A percentile compares a stretch with the other conserved stretches of the same genome.
Evolutionary conservation across 2,797 vertebrate genomes (phyloP).

Genomic region (Sternarchorhynchus goeldii): DNA sequence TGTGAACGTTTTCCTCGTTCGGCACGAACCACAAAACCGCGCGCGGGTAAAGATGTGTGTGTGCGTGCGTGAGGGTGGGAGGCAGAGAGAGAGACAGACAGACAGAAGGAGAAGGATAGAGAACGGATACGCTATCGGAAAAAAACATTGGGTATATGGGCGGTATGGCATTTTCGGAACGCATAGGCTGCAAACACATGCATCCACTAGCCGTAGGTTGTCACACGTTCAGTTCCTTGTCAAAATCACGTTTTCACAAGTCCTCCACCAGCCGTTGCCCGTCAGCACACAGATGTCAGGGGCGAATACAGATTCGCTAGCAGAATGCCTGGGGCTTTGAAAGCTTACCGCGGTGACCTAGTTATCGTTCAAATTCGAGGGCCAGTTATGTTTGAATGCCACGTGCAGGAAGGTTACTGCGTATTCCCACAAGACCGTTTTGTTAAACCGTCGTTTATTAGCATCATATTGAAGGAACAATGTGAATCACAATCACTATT

Average conservation of each 20-base stretch:
- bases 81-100: background rate
- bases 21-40: background rate
- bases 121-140: no score
- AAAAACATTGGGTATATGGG: no score
- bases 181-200: background rate
- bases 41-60: background rate
- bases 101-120: no score
- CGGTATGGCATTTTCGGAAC: background rate
- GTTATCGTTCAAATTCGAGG: conserved; percentile 47
- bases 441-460: no score
- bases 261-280: conserved; percentile 62
- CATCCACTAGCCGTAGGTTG: conserved; percentile 21
- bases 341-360: conserved; percentile 64
- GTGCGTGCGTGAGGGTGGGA: background rate
- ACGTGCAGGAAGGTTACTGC: background rate
- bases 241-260: conserved; percentile 47
- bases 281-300: conserved; percentile 53
- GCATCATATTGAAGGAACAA: no score
- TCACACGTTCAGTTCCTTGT: conserved; percentile 32
- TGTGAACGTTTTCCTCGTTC: conserved; percentile 51
- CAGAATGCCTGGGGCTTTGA: conserved; percentile 51
- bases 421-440: no score
- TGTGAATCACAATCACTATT: no score
- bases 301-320: conserved; percentile 54
- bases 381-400: background rate